phyloP scores from a whole-genome alignment of 2,113 vertebrate species.

The Choloepus hoffmanni region DNA sequence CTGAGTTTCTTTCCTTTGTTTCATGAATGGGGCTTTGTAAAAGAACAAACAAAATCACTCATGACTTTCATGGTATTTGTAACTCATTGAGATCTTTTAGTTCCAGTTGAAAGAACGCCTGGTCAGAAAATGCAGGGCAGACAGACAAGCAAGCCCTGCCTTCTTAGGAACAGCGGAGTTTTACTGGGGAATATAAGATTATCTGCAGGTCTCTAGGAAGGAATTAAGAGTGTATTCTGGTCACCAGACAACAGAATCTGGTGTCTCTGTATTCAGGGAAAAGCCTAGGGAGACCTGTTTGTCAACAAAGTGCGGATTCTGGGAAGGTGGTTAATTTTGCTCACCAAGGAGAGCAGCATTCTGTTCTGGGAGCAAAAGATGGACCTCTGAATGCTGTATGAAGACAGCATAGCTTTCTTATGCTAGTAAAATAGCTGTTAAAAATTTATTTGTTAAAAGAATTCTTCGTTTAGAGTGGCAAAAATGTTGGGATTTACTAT shows the following conservation, averaged over 20 bases:
- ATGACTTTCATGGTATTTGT: background rate
- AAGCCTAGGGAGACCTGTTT: background rate
- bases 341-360: fast-evolving
- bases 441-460: background rate
- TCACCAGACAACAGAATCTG: background rate
- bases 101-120: background rate
- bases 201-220: background rate
- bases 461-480: background rate
- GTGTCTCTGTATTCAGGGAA: background rate
- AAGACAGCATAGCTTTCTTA: background rate
- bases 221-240: background rate
- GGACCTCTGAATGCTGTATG: background rate
- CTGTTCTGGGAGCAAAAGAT: background rate
- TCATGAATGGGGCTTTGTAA: background rate
- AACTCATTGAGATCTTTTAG: background rate
- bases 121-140: background rate
- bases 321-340: background rate
- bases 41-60: background rate
- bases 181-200: fast-evolving
- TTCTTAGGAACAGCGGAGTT: background rate
- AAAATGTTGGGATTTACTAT: background rate
- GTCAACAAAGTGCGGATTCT: background rate
- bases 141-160: background rate
- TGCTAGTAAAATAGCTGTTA: background rate
- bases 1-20: background rate